Evolutionary conservation across 2,113 vertebrate genomes (phyloP), one percentile per base, ranked within the genome.

Genomic region (Mobula birostris): DNA sequence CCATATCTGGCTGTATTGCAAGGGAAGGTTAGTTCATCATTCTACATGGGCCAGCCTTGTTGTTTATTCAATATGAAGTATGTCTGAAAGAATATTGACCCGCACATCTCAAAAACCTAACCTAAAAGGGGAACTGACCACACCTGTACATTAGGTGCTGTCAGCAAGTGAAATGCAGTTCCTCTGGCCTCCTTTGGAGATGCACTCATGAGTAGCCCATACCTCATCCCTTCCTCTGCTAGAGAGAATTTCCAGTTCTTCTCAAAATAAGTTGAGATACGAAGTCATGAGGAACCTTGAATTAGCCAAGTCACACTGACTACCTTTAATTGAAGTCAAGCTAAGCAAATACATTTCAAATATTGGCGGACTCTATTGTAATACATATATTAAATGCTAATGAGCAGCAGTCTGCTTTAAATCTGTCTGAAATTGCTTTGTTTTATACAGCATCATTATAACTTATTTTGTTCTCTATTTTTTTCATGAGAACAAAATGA

Each of bases 381-480:
- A n/a, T 88, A 88, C 83, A n/a, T 83, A 27, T 63, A 27, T 88
- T 88, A 27, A 63, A 61, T 88, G 83, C 83, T 56, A 61, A 56
- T 27, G 61, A 56, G 56, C 27, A 5, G 56, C 17, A 11, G 27
- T n/a, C 14, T 88, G 58, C 61, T 61, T 63, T 63, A 88, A 61
- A 63, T 19, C 4, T 32, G 12, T 88, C 27, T 63, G 83, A 63
- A 63, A 15, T 88, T 6, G 17, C 61, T 61, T 87, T 66, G 85
- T 66, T 90, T 90, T 66, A 32, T 32, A 68, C 61, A 29, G 63
- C 63, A 66, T 32, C 29, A 90, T 1, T 90, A 29, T 17, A 90
- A 5, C 61, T 32, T 66, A 66, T 19, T 14, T 68, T n/a, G 63
- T 66, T 90, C n/a, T 17, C 61, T 32, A 66, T 66, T 66, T n/a